Conservation (phyloP, 2,113 vertebrate genomes). For the Gila orcuttii region DNA sequence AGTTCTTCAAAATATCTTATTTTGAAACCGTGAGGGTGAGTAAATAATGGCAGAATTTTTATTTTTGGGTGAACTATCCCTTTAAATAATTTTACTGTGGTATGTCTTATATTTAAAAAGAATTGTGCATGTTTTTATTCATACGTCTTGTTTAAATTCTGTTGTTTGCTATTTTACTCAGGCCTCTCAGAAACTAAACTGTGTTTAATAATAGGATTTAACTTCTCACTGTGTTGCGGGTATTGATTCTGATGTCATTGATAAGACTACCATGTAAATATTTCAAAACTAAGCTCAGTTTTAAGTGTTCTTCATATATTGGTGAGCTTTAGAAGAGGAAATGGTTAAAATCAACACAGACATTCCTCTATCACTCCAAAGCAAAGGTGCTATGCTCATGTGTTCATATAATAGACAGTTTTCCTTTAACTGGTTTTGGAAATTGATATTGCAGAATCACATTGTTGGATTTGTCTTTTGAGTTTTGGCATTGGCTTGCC, state of each 20-base stretch:
- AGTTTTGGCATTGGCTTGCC: slow-evolving; percentile 37
- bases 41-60: neutral
- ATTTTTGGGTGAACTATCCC: neutral
- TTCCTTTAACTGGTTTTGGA: slow-evolving; percentile 12
- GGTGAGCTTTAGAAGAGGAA: neutral
- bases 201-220: slow-evolving; percentile 2
- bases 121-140: neutral
- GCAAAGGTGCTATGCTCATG: slow-evolving; percentile 22
- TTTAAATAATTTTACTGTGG: neutral
- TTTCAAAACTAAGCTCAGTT: neutral
- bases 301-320: neutral
- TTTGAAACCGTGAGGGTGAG: neutral
- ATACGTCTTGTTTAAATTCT: neutral
- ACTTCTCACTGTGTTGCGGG: slow-evolving; percentile 19
- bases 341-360: neutral
- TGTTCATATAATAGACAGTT: neutral
- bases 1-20: neutral
- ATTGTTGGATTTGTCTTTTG: neutral
- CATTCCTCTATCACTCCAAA: neutral
- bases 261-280: neutral
- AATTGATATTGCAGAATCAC: slow-evolving; percentile 8
- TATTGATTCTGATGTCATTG: neutral
- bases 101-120: neutral
- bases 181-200: neutral
- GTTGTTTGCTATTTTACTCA: neutral